Conservation (phyloP, 1,140 invertebrate species). For the Cylas formicarius region DNA sequence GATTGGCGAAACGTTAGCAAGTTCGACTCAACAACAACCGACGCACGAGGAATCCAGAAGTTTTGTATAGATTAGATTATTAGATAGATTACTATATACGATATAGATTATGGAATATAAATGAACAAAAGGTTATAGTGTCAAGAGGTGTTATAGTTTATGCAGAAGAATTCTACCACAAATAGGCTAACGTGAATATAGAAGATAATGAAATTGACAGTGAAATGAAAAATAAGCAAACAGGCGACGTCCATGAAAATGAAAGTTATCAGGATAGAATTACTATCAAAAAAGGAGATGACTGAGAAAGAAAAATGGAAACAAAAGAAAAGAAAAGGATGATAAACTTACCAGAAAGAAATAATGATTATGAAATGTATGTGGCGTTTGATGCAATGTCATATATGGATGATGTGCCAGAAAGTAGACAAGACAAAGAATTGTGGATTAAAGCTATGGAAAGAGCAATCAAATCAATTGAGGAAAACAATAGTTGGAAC, state of each 20-base stretch:
- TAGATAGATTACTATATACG: too few relatives aligned
- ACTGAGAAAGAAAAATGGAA: neutral
- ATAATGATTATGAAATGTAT: constrained; percentile 18
- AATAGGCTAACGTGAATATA: constrained; percentile 12
- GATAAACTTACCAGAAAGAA: neutral
- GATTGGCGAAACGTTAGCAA: too few relatives aligned
- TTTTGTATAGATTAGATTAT: too few relatives aligned
- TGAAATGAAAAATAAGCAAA: constrained; percentile 1
- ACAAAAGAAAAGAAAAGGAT: neutral
- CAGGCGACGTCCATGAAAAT: neutral
- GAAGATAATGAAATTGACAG: constrained; percentile 9
- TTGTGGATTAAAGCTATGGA: constrained; percentile 40
- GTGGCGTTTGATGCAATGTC: constrained; percentile 16
- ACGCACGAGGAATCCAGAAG: too few relatives aligned
- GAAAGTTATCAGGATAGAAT: neutral
- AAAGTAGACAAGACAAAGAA: constrained; percentile 20
- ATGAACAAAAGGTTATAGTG: constrained; percentile 17
- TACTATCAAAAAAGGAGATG: neutral
- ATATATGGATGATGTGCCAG: constrained; percentile 16
- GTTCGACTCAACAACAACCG: too few relatives aligned
- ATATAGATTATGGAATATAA: constrained; percentile 18
- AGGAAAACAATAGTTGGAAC: constrained; percentile 39
- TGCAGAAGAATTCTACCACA: constrained; percentile 18
- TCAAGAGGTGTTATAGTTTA: constrained; percentile 19
- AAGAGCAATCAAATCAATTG: constrained; percentile 33